Base-by-base conservation (phyloP, 2,797 vertebrate genomes). In the Ataeniobius toweri region DNA sequence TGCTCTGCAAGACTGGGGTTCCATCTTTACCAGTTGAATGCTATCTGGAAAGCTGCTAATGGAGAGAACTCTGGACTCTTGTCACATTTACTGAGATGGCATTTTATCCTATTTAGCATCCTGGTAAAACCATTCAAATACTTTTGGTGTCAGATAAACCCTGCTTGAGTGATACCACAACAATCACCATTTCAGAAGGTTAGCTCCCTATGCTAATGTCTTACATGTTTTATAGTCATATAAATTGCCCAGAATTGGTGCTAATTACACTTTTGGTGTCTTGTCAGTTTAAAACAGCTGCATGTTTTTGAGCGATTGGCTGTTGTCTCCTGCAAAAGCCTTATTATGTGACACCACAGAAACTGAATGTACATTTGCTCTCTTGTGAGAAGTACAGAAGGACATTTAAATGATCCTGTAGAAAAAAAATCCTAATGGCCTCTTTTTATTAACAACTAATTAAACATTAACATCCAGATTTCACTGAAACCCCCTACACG, bases 401-500 rank as follows among this genome's bases (percentile, higher is more conserved):
- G 83, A 89, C 68, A 85, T 90, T 90, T 83, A 79, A 85, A 88
- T 89, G 81, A 88, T 84, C 73, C 75, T 84, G 79, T 63, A 86
- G 77, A 59, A 86, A 73, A 73, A 92, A 91, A 90, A 86, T 83
- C 89, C 86, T 79, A 91, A 93, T 92, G 82, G 86, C 86, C 89
- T 87, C 67, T 88, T 91, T 90, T 90, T 80, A 91, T 90, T 87
- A 89, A 89, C 83, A 86, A 46, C 73, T 79, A 89, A 90, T 94
- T 89, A 91, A 93, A 93, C 91, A 91, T 86, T 88, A 87, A 90
- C 83, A 87, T 73, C 31, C 80, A 76, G 24, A 56, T 73, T 74
- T 73, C 73, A 53, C 7, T 78, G 39, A 44, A 75, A 26, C 50
- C 53, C 65, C 65, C 61, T 24, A 63, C 68, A 59, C 39, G 24